Evolutionary conservation across 2,888 invertebrate species (phyloP), one percentile per base, ranked within the genome.

Genomic region (Troides oblongomaculatus): DNA sequence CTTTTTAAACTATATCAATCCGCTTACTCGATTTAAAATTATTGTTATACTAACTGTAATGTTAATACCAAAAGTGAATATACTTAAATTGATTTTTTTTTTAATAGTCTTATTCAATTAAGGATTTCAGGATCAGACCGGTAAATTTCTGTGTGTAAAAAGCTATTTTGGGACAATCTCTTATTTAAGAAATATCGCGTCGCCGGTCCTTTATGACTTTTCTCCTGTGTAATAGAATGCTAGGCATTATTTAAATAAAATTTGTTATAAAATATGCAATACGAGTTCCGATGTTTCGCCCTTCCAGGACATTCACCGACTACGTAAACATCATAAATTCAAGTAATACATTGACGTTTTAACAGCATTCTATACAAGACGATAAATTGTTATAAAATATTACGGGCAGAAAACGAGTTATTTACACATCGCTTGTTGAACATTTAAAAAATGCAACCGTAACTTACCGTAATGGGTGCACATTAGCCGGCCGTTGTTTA

Each of bases 321-420:
- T 46, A 50, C 62, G 46, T 62, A 65, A 69, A 69, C 58, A 61
- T 68, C 68, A 58, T 71, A 68, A 71, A 62, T 68, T 64, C 43
- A 46, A 59, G 50, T n/a, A 50, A 59, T 64, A 68, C 71, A 62
- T 68, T 71, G 71, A 64, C 61, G 62, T 68, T 68, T 66, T 70
- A 63, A 64, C 43, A 68, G 61, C 64, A 57, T 50, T 68, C 58
- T 50, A 53, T 50, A 68, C 62, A 62, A 62, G 68, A 39, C 68
- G 65, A 64, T 71, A 71, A 71, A 68, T 71, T 64, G 53, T 63
- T 62, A 66, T 70, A 66, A 70, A 70, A 66, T 65, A 65, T 70
- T 66, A 65, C 69, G 65, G 65, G 18, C 63, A 66, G 63, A 66
- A 60, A 66, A 64, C 63, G 62, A 60, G 62, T 70, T 62, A 66